A percentile compares a stretch with the other conserved stretches of the same genome.
Conservation (phyloP, 2,888 invertebrate species). For the Uloborus plumipes region DNA sequence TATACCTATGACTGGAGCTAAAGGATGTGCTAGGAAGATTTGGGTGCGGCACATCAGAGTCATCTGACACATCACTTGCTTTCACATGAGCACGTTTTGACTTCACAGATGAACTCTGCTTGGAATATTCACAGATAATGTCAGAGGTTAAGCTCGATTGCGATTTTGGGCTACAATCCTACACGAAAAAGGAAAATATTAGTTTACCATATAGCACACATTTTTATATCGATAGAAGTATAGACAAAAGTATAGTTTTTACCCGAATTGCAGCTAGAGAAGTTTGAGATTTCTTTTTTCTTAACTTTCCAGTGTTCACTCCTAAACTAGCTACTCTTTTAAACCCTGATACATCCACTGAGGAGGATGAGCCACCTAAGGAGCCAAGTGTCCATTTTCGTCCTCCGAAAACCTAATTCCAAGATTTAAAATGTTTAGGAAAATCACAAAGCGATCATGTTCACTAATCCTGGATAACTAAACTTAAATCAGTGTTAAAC, state of each 20-base stretch:
- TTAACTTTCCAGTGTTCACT: slow-evolving; percentile 65
- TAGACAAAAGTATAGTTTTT: slow-evolving; percentile 20
- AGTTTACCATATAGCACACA: no score
- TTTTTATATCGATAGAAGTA: not conserved
- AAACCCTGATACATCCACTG: slow-evolving; percentile 63
- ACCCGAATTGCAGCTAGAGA: slow-evolving; percentile 75
- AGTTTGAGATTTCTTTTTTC: slow-evolving; percentile 78
- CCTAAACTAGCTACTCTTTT: slow-evolving; percentile 67
- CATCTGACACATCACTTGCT: slow-evolving; percentile 17
- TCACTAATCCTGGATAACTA: not conserved
- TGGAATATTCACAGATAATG: slow-evolving; percentile 40
- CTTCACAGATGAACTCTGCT: slow-evolving; percentile 50
- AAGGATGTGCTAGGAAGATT: slow-evolving; percentile 21
- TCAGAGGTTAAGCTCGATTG: slow-evolving; percentile 59
- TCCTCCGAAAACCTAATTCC: slow-evolving; percentile 83
- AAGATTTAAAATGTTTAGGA: not conserved
- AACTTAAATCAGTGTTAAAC: no score
- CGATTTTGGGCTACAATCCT: slow-evolving; percentile 69
- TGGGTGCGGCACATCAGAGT: not conserved
- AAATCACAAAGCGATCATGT: not conserved
- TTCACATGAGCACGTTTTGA: slow-evolving; percentile 26
- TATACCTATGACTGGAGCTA: slow-evolving; percentile 33
- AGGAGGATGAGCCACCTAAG: slow-evolving; percentile 77
- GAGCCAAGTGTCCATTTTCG: slow-evolving; percentile 81
- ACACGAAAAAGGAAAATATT: not conserved